These are phyloP conservation scores for Phengaris alcon DNA, from an alignment of 2,888 invertebrate genomes.

Conservation along the genomic window DNA sequence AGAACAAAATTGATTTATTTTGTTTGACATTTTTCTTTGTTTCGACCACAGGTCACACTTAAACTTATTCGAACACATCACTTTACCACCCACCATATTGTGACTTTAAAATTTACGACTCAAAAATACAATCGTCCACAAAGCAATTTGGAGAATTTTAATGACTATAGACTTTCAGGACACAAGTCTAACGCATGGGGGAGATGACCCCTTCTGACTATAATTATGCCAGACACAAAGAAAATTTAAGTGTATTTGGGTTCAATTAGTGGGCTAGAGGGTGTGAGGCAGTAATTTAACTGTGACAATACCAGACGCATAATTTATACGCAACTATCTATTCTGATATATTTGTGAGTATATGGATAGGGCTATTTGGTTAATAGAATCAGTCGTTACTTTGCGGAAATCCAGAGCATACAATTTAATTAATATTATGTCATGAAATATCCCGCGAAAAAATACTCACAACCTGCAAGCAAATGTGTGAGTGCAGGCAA, in stretches of 20 bases:
- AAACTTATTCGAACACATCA: too few relatives aligned
- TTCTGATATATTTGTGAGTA: background rate
- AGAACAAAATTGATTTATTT: too few relatives aligned
- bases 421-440: too few relatives aligned
- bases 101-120: background rate
- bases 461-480: too few relatives aligned
- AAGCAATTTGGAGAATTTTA: slow-evolving; percentile 29
- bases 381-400: too few relatives aligned
- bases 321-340: slow-evolving; percentile 1
- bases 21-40: too few relatives aligned
- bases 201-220: slow-evolving; percentile 62
- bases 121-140: slow-evolving; percentile 7
- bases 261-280: slow-evolving; percentile 68
- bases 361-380: background rate
- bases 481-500: too few relatives aligned
- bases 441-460: too few relatives aligned
- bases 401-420: too few relatives aligned
- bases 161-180: slow-evolving; percentile 43
- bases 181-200: slow-evolving; percentile 54
- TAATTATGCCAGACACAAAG: slow-evolving; percentile 73
- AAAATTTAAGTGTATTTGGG: slow-evolving; percentile 75
- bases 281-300: slow-evolving; percentile 71
- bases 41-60: too few relatives aligned
- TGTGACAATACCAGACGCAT: slow-evolving; percentile 50
- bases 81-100: background rate